These are phyloP conservation scores for Drosophila merina DNA, from an alignment of 2,888 invertebrate species.

Conservation along the genomic window DNA sequence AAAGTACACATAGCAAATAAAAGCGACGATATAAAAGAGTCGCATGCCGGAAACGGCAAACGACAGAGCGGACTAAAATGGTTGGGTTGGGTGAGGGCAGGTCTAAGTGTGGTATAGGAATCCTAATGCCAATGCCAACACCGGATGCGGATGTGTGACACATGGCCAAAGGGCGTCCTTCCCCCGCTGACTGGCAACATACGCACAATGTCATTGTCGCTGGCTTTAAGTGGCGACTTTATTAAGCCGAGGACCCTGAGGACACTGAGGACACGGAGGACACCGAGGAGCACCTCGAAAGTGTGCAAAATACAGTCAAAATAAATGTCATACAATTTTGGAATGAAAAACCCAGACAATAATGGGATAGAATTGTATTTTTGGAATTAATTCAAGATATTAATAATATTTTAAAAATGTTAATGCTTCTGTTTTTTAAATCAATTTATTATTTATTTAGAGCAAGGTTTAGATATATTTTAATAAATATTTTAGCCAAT, in stretches of 20 bases:
- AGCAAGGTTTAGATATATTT: too few relatives aligned
- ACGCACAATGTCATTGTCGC: slow-evolving; percentile 67
- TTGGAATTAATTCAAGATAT: neutral
- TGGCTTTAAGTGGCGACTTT: slow-evolving; percentile 74
- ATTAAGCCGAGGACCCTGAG: slow-evolving; percentile 65
- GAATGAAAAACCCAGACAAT: neutral
- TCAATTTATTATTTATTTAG: too few relatives aligned
- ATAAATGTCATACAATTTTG: slow-evolving; percentile 26
- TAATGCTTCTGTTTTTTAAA: too few relatives aligned
- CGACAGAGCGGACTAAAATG: slow-evolving; percentile 33
- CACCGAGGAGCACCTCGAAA: slow-evolving; percentile 49
- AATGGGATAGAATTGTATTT: neutral
- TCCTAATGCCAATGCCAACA: slow-evolving; percentile 75
- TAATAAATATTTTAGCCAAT: too few relatives aligned
- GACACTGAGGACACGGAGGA: slow-evolving; percentile 35
- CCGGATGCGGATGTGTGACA: slow-evolving; percentile 73
- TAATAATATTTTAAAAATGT: too few relatives aligned
- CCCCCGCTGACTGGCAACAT: slow-evolving; percentile 37
- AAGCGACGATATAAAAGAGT: slow-evolving; percentile 55
- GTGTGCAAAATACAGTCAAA: slow-evolving; percentile 49
- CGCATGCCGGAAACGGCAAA: slow-evolving; percentile 61
- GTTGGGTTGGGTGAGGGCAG: neutral
- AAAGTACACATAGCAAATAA: slow-evolving; percentile 46
- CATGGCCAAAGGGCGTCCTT: slow-evolving; percentile 52
- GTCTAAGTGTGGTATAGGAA: slow-evolving; percentile 8